Conservation (phyloP, 2,113 vertebrate species). For the Cebus imitator region DNA sequence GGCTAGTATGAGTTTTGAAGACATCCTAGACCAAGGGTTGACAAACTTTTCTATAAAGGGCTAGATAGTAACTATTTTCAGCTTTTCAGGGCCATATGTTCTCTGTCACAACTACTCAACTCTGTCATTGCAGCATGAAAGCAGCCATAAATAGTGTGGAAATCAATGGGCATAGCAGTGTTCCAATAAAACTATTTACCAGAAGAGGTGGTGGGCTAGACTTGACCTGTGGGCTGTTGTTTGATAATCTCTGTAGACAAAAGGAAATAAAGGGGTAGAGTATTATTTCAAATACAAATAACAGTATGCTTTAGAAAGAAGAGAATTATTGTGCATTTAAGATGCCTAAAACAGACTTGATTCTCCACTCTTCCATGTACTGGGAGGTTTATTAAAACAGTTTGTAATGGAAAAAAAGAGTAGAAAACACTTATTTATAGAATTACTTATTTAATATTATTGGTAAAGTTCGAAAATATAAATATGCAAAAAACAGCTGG, state of each 20-base stretch:
- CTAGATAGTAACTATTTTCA: background rate
- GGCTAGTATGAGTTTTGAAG: background rate
- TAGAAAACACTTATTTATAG: background rate
- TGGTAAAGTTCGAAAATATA: background rate
- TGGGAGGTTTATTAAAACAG: background rate
- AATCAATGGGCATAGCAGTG: background rate
- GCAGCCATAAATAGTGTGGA: background rate
- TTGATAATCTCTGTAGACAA: background rate
- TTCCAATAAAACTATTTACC: constrained; percentile 35
- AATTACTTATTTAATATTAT: background rate
- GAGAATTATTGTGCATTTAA: background rate
- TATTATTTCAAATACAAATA: background rate
- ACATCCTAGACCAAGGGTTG: background rate
- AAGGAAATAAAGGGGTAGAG: background rate
- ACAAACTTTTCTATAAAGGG: background rate
- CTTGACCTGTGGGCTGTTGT: background rate
- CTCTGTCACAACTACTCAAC: background rate
- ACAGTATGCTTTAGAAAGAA: background rate
- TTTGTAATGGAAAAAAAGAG: background rate
- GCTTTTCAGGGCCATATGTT: background rate
- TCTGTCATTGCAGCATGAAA: background rate
- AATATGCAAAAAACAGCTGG: background rate
- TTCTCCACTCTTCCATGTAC: background rate
- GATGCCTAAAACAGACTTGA: background rate
- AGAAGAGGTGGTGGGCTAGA: background rate